These are phyloP conservation scores for Bostrychus sinensis DNA, from an alignment of 2,113 vertebrate species.

Conservation along the genomic window DNA sequence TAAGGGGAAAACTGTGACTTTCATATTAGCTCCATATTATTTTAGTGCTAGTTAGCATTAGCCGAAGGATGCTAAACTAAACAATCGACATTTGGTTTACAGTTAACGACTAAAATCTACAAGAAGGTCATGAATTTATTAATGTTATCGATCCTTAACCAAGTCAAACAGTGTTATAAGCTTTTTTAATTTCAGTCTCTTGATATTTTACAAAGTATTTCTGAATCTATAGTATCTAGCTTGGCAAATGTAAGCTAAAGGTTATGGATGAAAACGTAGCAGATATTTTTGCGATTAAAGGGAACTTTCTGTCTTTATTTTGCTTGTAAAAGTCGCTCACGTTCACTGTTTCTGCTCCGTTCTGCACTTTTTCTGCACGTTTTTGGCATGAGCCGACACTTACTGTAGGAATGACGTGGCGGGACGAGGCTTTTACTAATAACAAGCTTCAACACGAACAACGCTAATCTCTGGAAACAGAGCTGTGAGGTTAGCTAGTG, in stretches of 20 bases:
- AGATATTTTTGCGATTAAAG: background rate
- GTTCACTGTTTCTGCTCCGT: background rate
- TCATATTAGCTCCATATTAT: background rate
- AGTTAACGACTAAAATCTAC: too few species aligned
- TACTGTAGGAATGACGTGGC: background rate
- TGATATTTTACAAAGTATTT: too few species aligned
- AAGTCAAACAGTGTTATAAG: too few species aligned
- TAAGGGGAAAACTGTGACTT: background rate
- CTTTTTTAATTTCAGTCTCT: too few species aligned
- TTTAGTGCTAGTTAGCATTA: background rate
- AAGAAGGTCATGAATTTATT: too few species aligned
- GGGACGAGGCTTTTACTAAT: background rate
- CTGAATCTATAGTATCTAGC: background rate
- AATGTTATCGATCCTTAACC: too few species aligned
- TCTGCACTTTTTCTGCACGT: background rate
- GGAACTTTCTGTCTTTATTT: background rate
- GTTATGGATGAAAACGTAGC: background rate
- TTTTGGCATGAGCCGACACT: background rate
- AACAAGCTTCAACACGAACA: too few species aligned
- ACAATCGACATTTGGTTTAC: too few species aligned
- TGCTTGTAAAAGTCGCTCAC: background rate
- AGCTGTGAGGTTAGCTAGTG: too few species aligned
- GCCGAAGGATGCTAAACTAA: background rate
- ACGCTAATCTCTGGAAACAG: too few species aligned
- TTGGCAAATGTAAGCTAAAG: background rate